Conservation (phyloP, 2,888 invertebrate species). For the Drosophila picticornis region DNA sequence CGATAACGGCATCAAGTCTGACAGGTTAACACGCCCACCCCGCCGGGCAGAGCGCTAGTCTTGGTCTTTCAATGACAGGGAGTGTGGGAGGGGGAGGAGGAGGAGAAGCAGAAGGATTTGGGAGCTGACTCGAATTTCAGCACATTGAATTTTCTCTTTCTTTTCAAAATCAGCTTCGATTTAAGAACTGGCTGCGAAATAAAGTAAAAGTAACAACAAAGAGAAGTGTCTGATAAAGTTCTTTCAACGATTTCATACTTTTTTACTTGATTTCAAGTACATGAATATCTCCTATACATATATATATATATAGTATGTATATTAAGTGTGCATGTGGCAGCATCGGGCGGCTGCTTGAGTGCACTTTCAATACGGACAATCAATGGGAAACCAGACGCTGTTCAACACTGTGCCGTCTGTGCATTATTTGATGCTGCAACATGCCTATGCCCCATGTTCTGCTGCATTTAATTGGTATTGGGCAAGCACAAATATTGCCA, state of each 20-base stretch:
- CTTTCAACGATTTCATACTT: not conserved
- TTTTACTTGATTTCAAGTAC: not conserved
- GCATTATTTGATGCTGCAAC: constrained; percentile 2
- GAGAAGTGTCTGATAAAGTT: not conserved
- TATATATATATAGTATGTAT: not conserved
- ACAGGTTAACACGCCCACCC: constrained; percentile 4
- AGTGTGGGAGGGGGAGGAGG: not conserved
- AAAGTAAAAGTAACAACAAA: not conserved
- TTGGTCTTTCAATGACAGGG: not conserved
- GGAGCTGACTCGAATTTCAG: not conserved
- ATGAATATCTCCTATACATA: not conserved
- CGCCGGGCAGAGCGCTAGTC: not conserved
- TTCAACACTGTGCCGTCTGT: not conserved
- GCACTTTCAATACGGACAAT: constrained; percentile 55
- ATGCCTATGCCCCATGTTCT: not conserved
- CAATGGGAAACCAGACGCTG: constrained; percentile 46
- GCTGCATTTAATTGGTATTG: constrained; percentile 4
- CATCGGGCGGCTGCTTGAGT: constrained; percentile 31
- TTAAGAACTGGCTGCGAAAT: not conserved
- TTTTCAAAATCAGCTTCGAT: not conserved
- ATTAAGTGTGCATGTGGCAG: not conserved
- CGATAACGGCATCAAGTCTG: constrained; percentile 25
- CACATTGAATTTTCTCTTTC: not conserved
- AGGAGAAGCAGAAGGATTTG: not conserved
- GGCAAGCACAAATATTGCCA: constrained; percentile 4